These are phyloP conservation scores for Aythya baeri DNA, from an alignment of 2,113 vertebrate genomes.

Conservation along the genomic window DNA sequence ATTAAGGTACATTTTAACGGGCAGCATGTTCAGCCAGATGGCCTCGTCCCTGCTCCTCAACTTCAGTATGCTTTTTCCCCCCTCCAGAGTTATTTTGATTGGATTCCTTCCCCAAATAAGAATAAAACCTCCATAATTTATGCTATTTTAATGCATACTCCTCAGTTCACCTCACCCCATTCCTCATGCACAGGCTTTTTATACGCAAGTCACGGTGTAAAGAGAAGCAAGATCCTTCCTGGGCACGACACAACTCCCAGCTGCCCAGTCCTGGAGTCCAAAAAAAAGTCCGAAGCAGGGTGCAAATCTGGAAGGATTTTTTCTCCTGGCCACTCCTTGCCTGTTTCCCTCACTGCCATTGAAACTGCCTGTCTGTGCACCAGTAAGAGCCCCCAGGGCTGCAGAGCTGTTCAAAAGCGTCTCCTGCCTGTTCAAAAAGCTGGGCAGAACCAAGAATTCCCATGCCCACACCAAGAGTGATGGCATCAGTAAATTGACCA, in stretches of 20 bases:
- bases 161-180: not conserved
- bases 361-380: not conserved
- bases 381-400: not conserved
- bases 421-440: not conserved
- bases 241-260: not conserved
- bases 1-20: constrained; percentile 68
- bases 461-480: not conserved
- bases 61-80: not conserved
- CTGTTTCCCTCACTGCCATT: not conserved
- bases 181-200: not conserved
- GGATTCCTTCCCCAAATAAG: not conserved
- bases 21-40: constrained; percentile 59
- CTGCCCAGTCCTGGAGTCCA: not conserved
- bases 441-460: not conserved
- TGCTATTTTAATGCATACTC: not conserved
- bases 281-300: not conserved
- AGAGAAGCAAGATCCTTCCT: not conserved
- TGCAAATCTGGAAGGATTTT: not conserved
- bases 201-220: not conserved
- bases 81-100: constrained; percentile 31
- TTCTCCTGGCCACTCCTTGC: not conserved
- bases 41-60: constrained; percentile 31
- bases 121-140: not conserved
- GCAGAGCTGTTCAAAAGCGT: not conserved
- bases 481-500: not conserved